Conservation (phyloP, 2,797 vertebrate species). For the Lagocephalus sceleratus region DNA sequence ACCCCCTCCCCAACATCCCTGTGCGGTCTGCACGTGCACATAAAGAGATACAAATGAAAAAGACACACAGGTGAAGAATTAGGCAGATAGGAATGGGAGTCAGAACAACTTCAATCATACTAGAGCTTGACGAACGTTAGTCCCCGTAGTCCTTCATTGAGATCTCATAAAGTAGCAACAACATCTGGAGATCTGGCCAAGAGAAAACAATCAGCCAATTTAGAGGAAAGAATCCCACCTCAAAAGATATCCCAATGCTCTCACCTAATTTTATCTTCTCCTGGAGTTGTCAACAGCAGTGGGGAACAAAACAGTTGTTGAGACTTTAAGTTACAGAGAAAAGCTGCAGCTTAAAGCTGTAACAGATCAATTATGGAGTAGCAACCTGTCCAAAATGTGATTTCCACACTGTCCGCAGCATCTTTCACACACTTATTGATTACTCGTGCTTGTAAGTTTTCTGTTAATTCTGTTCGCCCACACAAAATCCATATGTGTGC, state of each 20-base stretch:
- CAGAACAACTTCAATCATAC: not conserved
- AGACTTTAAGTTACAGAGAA: constrained; percentile 25
- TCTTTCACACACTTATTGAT: constrained; percentile 76
- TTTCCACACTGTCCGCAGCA: constrained; percentile 71
- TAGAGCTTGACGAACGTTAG: too few species aligned
- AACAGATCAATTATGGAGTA: constrained; percentile 68
- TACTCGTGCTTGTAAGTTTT: constrained; percentile 72
- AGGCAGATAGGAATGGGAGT: constrained; percentile 10
- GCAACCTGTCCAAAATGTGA: constrained; percentile 73
- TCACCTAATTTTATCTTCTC: constrained; percentile 13
- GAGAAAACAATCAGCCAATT: not conserved
- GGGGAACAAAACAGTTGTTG: not conserved
- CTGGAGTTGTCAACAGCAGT: constrained; percentile 8
- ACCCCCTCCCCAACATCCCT: constrained; percentile 40
- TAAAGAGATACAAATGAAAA: constrained; percentile 17
- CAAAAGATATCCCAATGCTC: constrained; percentile 5
- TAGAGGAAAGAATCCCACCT: constrained; percentile 9
- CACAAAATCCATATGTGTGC: constrained; percentile 77
- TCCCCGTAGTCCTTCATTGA: too few species aligned
- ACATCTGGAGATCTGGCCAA: not conserved
- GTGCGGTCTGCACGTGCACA: constrained; percentile 34
- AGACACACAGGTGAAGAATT: constrained; percentile 1
- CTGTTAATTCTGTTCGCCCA: constrained; percentile 77
- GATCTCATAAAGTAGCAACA: constrained; percentile 4
- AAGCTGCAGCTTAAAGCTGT: constrained; percentile 47